Evolutionary conservation across 2,888 invertebrate species (phyloP), one percentile per base, ranked within the genome.

Genomic region (Diaphora mendica): DNA sequence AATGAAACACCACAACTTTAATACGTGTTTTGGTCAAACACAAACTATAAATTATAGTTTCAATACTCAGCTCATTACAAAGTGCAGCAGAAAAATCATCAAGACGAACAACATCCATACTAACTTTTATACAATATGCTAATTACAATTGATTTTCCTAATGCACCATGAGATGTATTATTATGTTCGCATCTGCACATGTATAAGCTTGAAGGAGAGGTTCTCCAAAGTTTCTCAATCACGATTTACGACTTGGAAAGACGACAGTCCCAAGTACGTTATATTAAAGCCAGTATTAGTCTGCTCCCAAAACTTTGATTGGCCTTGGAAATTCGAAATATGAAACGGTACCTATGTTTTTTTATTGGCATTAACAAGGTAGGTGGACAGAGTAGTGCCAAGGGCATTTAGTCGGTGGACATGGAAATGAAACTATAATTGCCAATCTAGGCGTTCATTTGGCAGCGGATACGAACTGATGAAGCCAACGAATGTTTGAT

Each of bases 381-480:
- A 72, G 13, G 67, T 78, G 64, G 73, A 48, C 71, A 77, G 39
- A 26, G 30, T 68, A 74, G 77, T 77, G 75, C 74, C 83, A 83
- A 82, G 74, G 77, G 71, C 79, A 79, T 77, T 82, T 75, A 80
- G 82, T 76, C 75, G 75, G 73, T 67, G 71, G 64, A 68, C 71
- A 59, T 82, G 91, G 92, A 93, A 92, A 92, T 92, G 84, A 85
- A 89, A 82, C 86, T 78, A 77, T 91, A 89, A 92, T 92, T 92
- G 93, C 83, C 92, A 91, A 92, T 92, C 89, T 86, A 79, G 75
- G 79, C 80, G 81, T 82, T 86, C 88, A 86, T 91, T 89, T 81
- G 85, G 77, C 71, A 80, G 71, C 91, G 92, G 93, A 92, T 88
- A 91, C 91, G 73, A 78, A 75, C 80, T 90, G 87, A 91, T 88